phyloP scores from a whole-genome alignment of 2,888 invertebrate species.

The Limnephilus rhombicus region DNA sequence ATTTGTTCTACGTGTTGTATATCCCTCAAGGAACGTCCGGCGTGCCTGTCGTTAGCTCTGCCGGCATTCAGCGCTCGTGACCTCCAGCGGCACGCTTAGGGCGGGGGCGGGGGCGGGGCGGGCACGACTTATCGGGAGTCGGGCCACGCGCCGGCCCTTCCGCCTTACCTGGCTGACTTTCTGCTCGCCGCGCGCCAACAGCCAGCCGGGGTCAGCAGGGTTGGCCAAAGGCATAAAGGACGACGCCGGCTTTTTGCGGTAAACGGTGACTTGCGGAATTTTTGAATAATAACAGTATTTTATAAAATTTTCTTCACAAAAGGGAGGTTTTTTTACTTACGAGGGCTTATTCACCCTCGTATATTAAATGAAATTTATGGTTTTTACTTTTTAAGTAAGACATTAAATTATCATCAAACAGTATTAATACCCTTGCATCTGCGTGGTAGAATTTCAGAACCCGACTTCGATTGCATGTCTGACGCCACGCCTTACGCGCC shows the following conservation, averaged over 20 bases:
- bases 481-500: no score
- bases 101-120: constrained; percentile 5
- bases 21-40: neutral
- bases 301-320: neutral
- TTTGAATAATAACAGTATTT: neutral
- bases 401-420: no score
- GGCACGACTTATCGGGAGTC: constrained; percentile 40
- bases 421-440: no score
- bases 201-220: constrained; percentile 20
- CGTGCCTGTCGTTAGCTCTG: neutral
- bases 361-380: neutral
- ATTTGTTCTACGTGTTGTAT: neutral
- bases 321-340: neutral
- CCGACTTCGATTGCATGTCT: no score
- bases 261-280: neutral
- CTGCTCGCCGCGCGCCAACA: neutral
- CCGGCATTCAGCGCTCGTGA: constrained; percentile 32
- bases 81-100: constrained; percentile 44
- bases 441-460: no score
- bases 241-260: neutral
- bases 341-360: neutral
- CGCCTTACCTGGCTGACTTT: neutral
- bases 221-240: neutral
- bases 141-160: constrained; percentile 41
- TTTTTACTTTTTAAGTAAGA: neutral